These are phyloP conservation scores for Rafetus swinhoei DNA, from an alignment of 2,113 vertebrate genomes.

Conservation along the genomic window DNA sequence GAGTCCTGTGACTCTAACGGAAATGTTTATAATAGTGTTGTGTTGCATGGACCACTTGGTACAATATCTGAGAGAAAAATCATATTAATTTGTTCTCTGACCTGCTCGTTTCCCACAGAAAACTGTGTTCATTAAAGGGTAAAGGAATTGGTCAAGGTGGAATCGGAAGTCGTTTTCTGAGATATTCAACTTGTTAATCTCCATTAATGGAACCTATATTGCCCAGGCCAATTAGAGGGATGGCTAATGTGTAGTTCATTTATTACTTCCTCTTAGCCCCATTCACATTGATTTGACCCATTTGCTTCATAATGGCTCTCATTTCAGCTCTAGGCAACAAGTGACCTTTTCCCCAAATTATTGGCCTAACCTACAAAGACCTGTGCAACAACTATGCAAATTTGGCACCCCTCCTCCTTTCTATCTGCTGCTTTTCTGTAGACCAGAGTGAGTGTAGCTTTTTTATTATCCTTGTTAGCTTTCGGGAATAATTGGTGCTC, in stretches of 20 bases:
- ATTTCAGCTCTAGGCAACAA: background rate
- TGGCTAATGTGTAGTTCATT: constrained; percentile 7
- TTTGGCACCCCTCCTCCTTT: background rate
- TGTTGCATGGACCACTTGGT: background rate
- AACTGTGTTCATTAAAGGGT: background rate
- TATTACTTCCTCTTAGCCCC: background rate
- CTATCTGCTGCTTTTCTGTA: background rate
- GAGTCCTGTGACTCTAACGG: background rate
- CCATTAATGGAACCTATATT: constrained; percentile 15
- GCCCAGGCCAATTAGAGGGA: background rate
- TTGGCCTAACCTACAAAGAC: background rate
- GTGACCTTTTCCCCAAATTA: constrained; percentile 1
- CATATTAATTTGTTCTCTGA: background rate
- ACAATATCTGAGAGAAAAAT: background rate
- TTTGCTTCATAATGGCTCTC: background rate
- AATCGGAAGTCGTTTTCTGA: background rate
- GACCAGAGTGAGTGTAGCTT: background rate
- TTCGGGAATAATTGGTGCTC: background rate
- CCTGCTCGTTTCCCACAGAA: background rate
- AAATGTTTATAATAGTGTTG: background rate
- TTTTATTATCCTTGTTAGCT: background rate
- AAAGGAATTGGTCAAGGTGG: background rate
- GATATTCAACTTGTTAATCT: background rate
- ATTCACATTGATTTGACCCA: background rate
- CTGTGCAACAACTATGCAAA: background rate